Evolutionary conservation across 2,113 vertebrate genomes (phyloP).

Genomic region (Callaeas wilsoni): DNA sequence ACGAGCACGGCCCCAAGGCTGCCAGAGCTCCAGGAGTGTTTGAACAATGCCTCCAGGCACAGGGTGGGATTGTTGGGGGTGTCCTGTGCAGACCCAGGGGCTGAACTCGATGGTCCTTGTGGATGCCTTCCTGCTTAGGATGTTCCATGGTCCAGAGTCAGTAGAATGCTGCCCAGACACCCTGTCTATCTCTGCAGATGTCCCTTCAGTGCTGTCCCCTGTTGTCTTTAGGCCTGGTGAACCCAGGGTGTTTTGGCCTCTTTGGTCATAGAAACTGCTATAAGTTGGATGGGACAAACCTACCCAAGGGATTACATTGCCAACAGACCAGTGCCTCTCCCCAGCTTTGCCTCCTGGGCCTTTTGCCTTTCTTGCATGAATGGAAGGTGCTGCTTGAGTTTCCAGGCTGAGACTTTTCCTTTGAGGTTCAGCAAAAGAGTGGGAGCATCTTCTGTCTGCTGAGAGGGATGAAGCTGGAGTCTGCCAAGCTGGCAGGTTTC

Average conservation of each 20-base stretch:
- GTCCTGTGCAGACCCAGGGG: not conserved
- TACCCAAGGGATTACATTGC: not conserved
- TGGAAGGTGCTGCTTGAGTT: not conserved
- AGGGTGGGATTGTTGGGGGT: not conserved
- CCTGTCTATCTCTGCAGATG: not conserved
- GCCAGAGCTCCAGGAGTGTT: not conserved
- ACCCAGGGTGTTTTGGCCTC: not conserved
- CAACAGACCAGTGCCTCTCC: not conserved
- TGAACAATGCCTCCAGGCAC: not conserved
- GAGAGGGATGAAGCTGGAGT: not conserved
- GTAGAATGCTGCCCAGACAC: not conserved
- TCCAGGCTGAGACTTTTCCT: not conserved
- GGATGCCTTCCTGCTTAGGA: not conserved
- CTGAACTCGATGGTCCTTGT: not conserved
- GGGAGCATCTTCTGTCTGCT: not conserved
- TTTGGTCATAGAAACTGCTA: not conserved
- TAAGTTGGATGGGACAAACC: not conserved
- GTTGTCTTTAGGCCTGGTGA: not conserved
- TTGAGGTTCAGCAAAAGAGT: rapidly evolving
- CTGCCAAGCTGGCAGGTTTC: not conserved
- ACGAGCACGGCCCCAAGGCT: not conserved
- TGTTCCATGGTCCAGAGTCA: not conserved
- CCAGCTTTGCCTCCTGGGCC: not conserved
- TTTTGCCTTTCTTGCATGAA: not conserved
- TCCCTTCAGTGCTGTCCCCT: not conserved